Evolutionary conservation across 1,140 invertebrate species (phyloP), one percentile per base, ranked within the genome.

Genomic region (Ceratina calcarata): DNA sequence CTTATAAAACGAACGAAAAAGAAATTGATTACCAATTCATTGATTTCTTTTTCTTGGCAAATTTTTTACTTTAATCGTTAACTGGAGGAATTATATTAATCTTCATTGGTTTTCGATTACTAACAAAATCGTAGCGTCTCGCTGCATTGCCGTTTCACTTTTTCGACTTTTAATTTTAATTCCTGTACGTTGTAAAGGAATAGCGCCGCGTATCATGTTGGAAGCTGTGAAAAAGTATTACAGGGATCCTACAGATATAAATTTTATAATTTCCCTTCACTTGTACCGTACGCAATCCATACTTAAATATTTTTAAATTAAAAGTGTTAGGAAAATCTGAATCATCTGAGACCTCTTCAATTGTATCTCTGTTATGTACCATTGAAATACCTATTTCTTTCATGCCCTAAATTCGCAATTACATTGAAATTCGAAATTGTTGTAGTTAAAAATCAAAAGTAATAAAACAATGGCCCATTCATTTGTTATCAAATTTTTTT

Each of bases 181-280:
- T 24, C 61, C 24, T 61, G n/a, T 24, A 58, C 53, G 20, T 53
- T 58, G 55, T 20, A 69, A 58, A 37, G 32, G 32, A 37, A 76
- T 58, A 69, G 18, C 51, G n/a, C n/a, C 32, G 45, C 20, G n/a
- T 51, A 27, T 51, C 15, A 32, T 69, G n/a, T 27, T 66, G 70
- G 62, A 51, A 85, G 79, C 90, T 91, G 90, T 91, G 90, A 90
- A 91, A 91, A 91, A 91, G 90, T 90, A 88, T 91, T 91, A 89
- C 86, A 84, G 72, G 72, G 16, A 64, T 37, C 61, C 27, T 70
- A 12, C 65, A n/a, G n/a, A n/a, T n/a, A n/a, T n/a, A 61, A 18
- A 62, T 58, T 49, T 61, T 32, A 49, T 24, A 60, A 32, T 69
- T 22, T 12, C 18, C 15, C n/a, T 62, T 72, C 1, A 16, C 55